phyloP scores from a whole-genome alignment of 2,113 vertebrate genomes.

The Rhea americana region DNA sequence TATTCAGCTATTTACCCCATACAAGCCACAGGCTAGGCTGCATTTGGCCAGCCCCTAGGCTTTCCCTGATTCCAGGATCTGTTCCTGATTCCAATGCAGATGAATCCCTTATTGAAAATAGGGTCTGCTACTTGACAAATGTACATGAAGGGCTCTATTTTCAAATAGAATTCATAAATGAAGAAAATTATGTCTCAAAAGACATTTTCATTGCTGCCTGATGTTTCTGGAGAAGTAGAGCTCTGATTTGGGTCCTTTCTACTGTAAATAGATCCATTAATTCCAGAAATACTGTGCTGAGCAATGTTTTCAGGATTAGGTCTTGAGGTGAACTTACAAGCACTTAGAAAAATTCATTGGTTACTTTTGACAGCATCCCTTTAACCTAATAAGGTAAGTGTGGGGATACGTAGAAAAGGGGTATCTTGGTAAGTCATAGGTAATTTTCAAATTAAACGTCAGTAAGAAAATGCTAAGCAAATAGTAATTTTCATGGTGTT shows the following conservation, averaged over 20 bases:
- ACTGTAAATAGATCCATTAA: not conserved
- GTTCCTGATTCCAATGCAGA: not conserved
- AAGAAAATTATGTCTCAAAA: constrained; percentile 6
- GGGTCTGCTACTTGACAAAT: not conserved
- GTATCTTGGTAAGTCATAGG: not conserved
- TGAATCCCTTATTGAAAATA: not conserved
- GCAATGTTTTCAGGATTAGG: not conserved
- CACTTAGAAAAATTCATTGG: not conserved
- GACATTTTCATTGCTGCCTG: constrained; percentile 21
- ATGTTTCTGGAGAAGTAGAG: not conserved
- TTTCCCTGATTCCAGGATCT: not conserved
- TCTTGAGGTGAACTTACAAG: not conserved
- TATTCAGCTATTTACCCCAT: not conserved
- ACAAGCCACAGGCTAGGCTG: not conserved
- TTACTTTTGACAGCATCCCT: not conserved
- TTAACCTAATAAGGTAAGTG: not conserved
- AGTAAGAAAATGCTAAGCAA: constrained; percentile 14
- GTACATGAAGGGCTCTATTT: not conserved
- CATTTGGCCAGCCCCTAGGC: not conserved
- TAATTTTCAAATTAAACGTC: constrained; percentile 1
- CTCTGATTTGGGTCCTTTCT: not conserved
- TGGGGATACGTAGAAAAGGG: not conserved
- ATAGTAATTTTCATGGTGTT: not conserved
- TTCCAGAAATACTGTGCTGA: constrained; percentile 2
- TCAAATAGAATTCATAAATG: not conserved